Conservation (phyloP, 1,140 invertebrate species). For the Caenorhabditis remanei region DNA sequence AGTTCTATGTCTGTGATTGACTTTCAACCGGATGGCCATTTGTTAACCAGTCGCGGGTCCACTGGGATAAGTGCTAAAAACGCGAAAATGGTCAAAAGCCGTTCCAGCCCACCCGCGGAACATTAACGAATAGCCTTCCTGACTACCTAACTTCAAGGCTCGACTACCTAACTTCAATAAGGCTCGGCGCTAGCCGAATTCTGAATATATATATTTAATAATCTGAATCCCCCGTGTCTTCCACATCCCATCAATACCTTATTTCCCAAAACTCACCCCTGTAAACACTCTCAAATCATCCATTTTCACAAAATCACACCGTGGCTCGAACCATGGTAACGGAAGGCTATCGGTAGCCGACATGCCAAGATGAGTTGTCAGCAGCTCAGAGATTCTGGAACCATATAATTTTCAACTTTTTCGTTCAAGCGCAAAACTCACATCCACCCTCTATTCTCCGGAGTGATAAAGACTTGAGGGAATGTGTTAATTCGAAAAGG, state of each 20-base stretch:
- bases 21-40: too few relatives aligned
- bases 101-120: too few relatives aligned
- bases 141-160: too few relatives aligned
- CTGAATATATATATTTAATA: too few relatives aligned
- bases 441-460: slow-evolving; percentile 86
- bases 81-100: too few relatives aligned
- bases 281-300: slow-evolving; percentile 13
- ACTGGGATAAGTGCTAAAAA: too few relatives aligned
- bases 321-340: slow-evolving; percentile 85
- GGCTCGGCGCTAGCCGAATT: too few relatives aligned
- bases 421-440: neutral
- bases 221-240: too few relatives aligned
- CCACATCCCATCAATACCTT: neutral
- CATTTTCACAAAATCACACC: slow-evolving; percentile 80
- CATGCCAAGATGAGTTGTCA: slow-evolving; percentile 82
- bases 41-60: too few relatives aligned
- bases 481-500: slow-evolving; percentile 20
- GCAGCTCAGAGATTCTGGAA: slow-evolving; percentile 77
- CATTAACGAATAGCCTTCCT: too few relatives aligned
- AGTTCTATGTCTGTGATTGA: too few relatives aligned
- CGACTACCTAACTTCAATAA: too few relatives aligned
- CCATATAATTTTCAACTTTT: neutral
- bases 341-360: slow-evolving; percentile 82
- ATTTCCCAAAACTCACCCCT: neutral
- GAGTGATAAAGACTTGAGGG: slow-evolving; percentile 82